Evolutionary conservation across 2,888 invertebrate genomes (phyloP), one percentile per base, ranked within the genome.

Genomic region (Drosophila parthenogenetica): DNA sequence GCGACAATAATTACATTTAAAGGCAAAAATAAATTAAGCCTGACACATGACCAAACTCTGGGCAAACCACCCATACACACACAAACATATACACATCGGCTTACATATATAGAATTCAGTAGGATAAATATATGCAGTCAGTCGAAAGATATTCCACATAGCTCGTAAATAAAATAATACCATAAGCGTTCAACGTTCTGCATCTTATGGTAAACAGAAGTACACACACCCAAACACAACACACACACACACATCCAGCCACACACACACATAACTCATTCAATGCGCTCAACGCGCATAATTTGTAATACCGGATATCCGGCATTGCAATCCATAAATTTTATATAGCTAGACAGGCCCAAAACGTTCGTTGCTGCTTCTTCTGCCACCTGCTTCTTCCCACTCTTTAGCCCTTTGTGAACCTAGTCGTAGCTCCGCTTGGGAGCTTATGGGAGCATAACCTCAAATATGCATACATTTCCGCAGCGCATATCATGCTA

Each of bases 221-320:
- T 37, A 45, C 19, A 39, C 22, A 25, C 13, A 35, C n/a, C 39
- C 32, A 35, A 1, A 39, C 19, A 37, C 17, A 22, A 10, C 13
- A 5, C 22, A 22, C 22, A 3, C 22, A 13, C 13, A 40, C 32
- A 59, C 32, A 14, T 25, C 35, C 32, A 35, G 5, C 2, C 29
- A 11, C 29, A 11, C 13, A n/a, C 17, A n/a, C 29, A 46, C 64
- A 80, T 73, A 65, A 63, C 65, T 66, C 72, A 72, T 75, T 77
- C 54, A 61, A 48, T 54, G 65, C 63, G 69, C 69, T 53, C 64
- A 65, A 60, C 63, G 75, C 63, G 71, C 75, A 78, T 80, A 77
- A 73, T 73, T 77, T 69, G 77, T 60, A 71, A 69, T 67, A 48
- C 71, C 77, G 79, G 81, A 79, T 69, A 57, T 79, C 81, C 81